Percentiles rank a stretch among this genome's conserved stretches.
Conservation (phyloP, 2,797 vertebrate species). For the Zenarchopterus dispar region DNA sequence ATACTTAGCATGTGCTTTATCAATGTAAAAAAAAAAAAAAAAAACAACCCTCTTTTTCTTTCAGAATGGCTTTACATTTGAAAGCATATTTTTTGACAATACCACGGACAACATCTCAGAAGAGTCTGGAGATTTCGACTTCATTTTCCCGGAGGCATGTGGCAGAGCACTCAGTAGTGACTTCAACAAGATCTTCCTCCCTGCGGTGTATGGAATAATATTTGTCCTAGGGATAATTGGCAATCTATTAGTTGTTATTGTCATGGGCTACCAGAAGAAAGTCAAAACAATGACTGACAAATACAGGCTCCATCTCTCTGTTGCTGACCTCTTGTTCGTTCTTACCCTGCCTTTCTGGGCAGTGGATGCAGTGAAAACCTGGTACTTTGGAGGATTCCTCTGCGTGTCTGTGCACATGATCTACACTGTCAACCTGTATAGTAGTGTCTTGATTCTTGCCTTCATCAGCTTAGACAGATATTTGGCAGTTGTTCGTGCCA, state of each 20-base stretch:
- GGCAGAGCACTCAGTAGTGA: slow-evolving; percentile 71
- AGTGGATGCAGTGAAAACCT: slow-evolving; percentile 88
- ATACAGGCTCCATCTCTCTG: slow-evolving; percentile 95
- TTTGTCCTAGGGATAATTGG: slow-evolving; percentile 92
- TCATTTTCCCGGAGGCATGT: slow-evolving; percentile 77
- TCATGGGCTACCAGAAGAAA: slow-evolving; percentile 98
- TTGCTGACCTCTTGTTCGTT: slow-evolving; percentile 95
- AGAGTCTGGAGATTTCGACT: slow-evolving; percentile 82
- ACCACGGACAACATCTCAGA: slow-evolving; percentile 80
- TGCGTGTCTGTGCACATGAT: slow-evolving; percentile 94
- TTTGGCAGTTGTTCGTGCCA: slow-evolving; percentile 93
- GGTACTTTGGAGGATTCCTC: slow-evolving; percentile 91
- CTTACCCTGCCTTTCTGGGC: slow-evolving; percentile 97
- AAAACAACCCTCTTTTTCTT: not conserved
- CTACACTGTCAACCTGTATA: slow-evolving; percentile 96
- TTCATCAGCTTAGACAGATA: slow-evolving; percentile 98
- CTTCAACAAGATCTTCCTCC: slow-evolving; percentile 92
- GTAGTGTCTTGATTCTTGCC: slow-evolving; percentile 96
- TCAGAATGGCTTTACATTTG: slow-evolving; percentile 27
- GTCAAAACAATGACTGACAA: slow-evolving; percentile 96
- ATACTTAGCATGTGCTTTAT: not conserved
- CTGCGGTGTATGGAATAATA: slow-evolving; percentile 92
- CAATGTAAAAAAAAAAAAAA: not conserved
- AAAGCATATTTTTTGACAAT: slow-evolving; percentile 34
- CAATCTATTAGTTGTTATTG: slow-evolving; percentile 93